A percentile compares a stretch with the other conserved stretches of the same genome.
phyloP scores from a whole-genome alignment of 92 coral and sea anemone genomes.

The Desmophyllum pertusum region DNA sequence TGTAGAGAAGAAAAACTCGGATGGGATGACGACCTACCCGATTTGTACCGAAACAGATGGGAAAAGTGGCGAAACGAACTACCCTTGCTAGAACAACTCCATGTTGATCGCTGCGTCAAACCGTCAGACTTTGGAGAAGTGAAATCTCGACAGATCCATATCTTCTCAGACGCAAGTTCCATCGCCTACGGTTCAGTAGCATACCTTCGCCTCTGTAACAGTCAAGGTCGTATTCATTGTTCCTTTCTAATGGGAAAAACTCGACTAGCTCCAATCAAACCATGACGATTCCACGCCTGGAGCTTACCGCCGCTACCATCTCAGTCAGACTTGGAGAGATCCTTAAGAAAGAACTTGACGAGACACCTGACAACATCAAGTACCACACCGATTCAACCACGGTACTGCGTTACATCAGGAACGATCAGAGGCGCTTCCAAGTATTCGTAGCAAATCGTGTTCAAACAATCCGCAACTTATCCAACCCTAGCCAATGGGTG shows the following conservation, averaged over 20 bases:
- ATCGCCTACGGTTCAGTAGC: conserved; percentile 59
- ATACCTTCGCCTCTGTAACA: conserved; percentile 38
- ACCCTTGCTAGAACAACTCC: conserved; percentile 45
- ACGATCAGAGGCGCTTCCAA: no score
- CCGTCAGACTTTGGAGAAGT: conserved; percentile 61
- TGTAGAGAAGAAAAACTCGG: conserved; percentile 46
- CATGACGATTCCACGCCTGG: conserved; percentile 47
- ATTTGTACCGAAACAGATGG: conserved; percentile 47
- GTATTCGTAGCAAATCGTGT: no score
- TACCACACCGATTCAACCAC: no score
- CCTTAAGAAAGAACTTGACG: neutral
- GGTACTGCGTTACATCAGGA: no score
- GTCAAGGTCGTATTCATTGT: conserved; percentile 33
- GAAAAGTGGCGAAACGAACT: conserved; percentile 52
- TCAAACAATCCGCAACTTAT: no score
- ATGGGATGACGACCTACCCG: conserved; percentile 64
- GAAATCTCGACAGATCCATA: conserved; percentile 47
- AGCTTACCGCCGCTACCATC: conserved; percentile 52
- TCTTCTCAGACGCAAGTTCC: conserved; percentile 56
- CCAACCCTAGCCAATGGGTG: no score
- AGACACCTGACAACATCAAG: no score
- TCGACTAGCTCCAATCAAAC: conserved; percentile 55
- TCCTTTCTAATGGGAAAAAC: conserved; percentile 56
- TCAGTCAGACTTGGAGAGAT: conserved; percentile 47
- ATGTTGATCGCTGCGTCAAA: conserved; percentile 51